Base-by-base conservation (phyloP, 2,113 vertebrate genomes). In the Burhinus oedicnemus region DNA sequence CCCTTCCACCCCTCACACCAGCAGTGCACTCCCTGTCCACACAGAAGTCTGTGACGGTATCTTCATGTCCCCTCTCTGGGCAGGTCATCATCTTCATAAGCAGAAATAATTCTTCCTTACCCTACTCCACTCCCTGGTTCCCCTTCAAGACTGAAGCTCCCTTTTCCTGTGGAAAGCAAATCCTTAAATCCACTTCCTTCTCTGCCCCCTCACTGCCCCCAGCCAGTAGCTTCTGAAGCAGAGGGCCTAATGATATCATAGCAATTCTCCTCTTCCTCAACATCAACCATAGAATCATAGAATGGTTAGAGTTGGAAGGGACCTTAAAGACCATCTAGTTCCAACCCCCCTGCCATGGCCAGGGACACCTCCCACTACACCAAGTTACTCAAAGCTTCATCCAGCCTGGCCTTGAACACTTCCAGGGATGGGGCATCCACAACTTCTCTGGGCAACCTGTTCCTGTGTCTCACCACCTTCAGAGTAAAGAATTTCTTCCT, bases 1-100 rank as follows among this genome's bases (percentile, higher is more conserved):
- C 4, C 30, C 26, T 90, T 77, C 30, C 8, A 29, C 4, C 3
- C 13, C 9, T 30, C 40, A 47, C 62, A 20, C 26, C 38, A 64
- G 47, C 4, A 0, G 17, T n/a, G 57, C 4, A 4, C 3, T 21
- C 27, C 21, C 6, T 55, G 3, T 6, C 11, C 29, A 4, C 3
- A 17, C 8, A 81, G n/a, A 83, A 57, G 32, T 40, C 40, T 57
- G 11, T 64, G 55, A 19, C 20, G 27, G 17, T 1, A 4, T 44
- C 15, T 36, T 72, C 11, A n/a, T 66, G 78, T 87, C 17, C 11
- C 15, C 26, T 68, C 62, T 65, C 57, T 25, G 49, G 36, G 16
- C 17, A 57, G 8, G 16, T 57, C 26, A 26, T 52, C 21, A 6
- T 21, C 23, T 32, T 47, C 13, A 12, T 3, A 76, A 77, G 57